Evolutionary conservation across 2,113 vertebrate species (phyloP).

Genomic region (Rhinichthys klamathensis): DNA sequence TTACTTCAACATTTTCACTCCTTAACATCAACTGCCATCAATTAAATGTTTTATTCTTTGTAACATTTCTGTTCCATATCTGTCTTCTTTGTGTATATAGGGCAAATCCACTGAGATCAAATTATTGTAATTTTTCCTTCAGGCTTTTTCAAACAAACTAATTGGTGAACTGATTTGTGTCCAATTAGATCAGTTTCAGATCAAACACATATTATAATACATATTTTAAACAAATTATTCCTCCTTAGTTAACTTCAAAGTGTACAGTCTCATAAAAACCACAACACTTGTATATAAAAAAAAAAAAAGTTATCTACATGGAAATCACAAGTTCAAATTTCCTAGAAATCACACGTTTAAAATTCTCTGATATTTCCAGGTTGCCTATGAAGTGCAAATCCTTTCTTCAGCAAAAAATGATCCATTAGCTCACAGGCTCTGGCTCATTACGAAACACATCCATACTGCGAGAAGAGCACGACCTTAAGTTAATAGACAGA

Average conservation of each 20-base stretch:
- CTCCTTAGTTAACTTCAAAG: neutral
- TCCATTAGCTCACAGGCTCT: constrained; percentile 3
- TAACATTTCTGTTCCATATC: neutral
- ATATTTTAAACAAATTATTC: neutral
- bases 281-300: neutral
- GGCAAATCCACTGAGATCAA: too few relatives aligned
- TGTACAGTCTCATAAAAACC: neutral
- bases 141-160: neutral
- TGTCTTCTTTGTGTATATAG: neutral
- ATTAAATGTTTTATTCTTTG: neutral
- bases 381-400: neutral
- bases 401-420: neutral
- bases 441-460: constrained; percentile 26
- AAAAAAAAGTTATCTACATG: neutral
- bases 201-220: neutral
- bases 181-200: neutral
- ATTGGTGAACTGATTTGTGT: neutral
- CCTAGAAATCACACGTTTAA: neutral
- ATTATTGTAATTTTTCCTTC: neutral
- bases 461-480: neutral
- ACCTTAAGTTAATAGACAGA: constrained; percentile 29
- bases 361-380: neutral
- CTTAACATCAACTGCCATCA: neutral
- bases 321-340: neutral
- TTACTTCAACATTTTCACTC: neutral